Evolutionary conservation across 2,888 invertebrate genomes (phyloP), one percentile per base, ranked within the genome.

Genomic region (Cosmia pyralina): DNA sequence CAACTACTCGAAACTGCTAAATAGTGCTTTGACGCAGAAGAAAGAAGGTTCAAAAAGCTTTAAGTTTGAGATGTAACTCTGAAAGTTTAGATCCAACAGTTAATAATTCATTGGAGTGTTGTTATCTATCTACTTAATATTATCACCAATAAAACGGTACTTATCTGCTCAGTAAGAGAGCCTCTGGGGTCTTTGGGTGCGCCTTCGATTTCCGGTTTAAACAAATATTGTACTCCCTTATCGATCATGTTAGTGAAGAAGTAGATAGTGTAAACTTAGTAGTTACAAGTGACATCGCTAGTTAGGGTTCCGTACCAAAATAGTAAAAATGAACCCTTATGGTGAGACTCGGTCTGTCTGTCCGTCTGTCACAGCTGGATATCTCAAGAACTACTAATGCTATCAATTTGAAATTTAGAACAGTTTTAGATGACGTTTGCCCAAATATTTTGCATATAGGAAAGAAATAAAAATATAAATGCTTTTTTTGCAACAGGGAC

Each of bases 171-270:
- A 68, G 77, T 87, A 72, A 66, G 77, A 73, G 53, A 69, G 46
- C 59, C 58, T 59, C 34, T 41, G 53, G 63, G 11, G 48, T 62
- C 68, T 77, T 64, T 72, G 75, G 86, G 87, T 89, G 87, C 90
- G 83, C 91, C 91, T 85, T 87, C 85, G 84, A 82, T 91, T 92
- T 93, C 93, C 93, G 92, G 90, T 85, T 88, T 81, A 81, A 80
- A 84, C 88, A 91, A 93, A 93, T 90, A 92, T 90, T 91, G 82
- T 85, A 72, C 34, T 78, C 71, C 67, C 83, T 87, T 90, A 90
- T 89, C 88, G 53, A 79, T 70, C 70, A 65, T 69, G 59, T 75
- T 57, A 46, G 80, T 72, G 57, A 67, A 65, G 38, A 19, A 52
- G 50, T 60, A 68, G 63, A 83, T 83, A 79, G 52, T 53, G 44